These are phyloP conservation scores for Aplysina aerophoba DNA, from an alignment of 37 sponge, comb jelly and placozoan genomes.

Conservation along the genomic window DNA sequence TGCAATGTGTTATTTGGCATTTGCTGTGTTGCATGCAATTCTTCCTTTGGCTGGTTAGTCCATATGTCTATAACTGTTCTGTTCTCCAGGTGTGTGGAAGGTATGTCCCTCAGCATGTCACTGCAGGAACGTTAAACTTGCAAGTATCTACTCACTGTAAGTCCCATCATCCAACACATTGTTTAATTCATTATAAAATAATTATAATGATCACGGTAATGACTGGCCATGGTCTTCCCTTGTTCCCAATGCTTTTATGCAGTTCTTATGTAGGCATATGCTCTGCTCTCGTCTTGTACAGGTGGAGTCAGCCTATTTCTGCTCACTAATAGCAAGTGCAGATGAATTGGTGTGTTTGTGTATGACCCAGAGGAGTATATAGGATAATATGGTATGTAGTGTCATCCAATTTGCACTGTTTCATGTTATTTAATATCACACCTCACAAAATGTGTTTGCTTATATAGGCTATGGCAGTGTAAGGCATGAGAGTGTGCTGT, in stretches of 20 bases:
- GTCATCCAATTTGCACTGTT: background rate
- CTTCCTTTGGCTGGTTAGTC: background rate
- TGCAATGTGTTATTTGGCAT: too few species aligned
- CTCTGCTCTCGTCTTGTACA: background rate
- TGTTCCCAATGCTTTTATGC: too few species aligned
- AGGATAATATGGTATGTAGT: background rate
- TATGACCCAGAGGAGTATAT: background rate
- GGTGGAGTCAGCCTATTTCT: constrained; percentile 65
- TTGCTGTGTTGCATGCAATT: too few species aligned
- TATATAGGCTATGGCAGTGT: too few species aligned
- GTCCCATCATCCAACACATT: too few species aligned
- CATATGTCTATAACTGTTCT: too few species aligned
- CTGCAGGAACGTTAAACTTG: constrained; percentile 77
- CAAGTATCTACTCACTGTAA: constrained; percentile 67
- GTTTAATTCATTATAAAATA: too few species aligned
- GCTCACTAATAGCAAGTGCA: constrained; percentile 44
- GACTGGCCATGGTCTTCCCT: too few species aligned
- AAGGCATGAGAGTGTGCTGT: too few species aligned
- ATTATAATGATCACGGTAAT: background rate
- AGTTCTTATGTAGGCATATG: background rate
- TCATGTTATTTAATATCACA: too few species aligned
- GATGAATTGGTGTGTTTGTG: constrained; percentile 65
- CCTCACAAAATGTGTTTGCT: too few species aligned
- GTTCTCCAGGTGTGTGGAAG: background rate
- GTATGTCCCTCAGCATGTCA: constrained; percentile 41